These are phyloP conservation scores for Lasioglossum malachurum DNA, from an alignment of 2,888 invertebrate genomes.

Conservation along the genomic window DNA sequence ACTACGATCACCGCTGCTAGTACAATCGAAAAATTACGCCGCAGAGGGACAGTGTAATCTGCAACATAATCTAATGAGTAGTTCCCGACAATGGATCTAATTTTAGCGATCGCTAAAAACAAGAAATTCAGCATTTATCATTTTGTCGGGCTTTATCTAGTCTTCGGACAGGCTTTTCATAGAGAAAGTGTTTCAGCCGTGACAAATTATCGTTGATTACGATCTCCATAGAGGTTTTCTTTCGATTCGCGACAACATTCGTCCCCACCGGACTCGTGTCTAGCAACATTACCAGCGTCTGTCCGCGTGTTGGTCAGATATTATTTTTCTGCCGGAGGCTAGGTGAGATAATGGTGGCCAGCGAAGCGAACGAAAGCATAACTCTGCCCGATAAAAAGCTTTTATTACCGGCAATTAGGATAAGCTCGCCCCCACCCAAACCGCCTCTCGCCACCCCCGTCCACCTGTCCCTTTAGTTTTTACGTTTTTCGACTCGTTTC, in stretches of 20 bases:
- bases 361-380: slow-evolving; percentile 73
- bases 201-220: background rate
- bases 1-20: background rate
- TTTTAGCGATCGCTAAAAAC: background rate
- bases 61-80: background rate
- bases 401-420: slow-evolving; percentile 83
- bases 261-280: background rate
- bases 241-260: slow-evolving; percentile 12
- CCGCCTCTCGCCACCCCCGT: slow-evolving; percentile 20
- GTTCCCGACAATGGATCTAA: background rate
- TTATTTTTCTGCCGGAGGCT: slow-evolving; percentile 74
- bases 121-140: background rate
- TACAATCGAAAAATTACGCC: background rate
- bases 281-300: slow-evolving; percentile 42
- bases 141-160: background rate
- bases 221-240: background rate
- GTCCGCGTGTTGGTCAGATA: slow-evolving; percentile 69
- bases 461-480: slow-evolving; percentile 39
- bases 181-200: background rate
- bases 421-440: slow-evolving; percentile 71
- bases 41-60: background rate
- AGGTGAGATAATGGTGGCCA: slow-evolving; percentile 68
- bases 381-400: slow-evolving; percentile 79
- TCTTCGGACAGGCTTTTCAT: background rate
- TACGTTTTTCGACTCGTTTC: slow-evolving; percentile 19